These are phyloP conservation scores for Vireo altiloquus DNA, from an alignment of 2,113 vertebrate species.

Conservation along the genomic window DNA sequence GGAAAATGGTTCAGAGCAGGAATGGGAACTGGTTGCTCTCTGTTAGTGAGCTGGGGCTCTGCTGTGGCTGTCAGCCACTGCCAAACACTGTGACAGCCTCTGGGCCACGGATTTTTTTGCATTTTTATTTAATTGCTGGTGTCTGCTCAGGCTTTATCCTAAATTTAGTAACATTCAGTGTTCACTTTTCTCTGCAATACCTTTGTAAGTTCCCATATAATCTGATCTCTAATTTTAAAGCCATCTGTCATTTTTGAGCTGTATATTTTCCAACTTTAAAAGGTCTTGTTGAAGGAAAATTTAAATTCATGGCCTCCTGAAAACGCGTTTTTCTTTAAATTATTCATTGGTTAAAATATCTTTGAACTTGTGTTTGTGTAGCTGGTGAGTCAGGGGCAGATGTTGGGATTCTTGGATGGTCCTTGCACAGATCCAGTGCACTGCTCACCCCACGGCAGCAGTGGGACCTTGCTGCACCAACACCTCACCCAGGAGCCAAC, in stretches of 20 bases:
- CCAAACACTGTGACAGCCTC: neutral
- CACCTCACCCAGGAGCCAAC: neutral
- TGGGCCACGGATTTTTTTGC: neutral
- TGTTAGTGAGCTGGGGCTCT: neutral
- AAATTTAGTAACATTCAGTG: conserved; percentile 33
- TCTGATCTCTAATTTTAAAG: conserved; percentile 49
- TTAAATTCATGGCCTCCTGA: conserved; percentile 36
- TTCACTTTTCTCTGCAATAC: conserved; percentile 37
- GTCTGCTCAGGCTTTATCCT: conserved; percentile 29
- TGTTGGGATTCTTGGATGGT: neutral
- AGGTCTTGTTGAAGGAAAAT: conserved; percentile 29
- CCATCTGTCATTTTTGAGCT: conserved; percentile 38
- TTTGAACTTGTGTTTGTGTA: conserved; percentile 46
- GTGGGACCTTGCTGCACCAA: neutral
- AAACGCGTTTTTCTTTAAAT: conserved; percentile 55
- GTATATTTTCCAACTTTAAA: conserved; percentile 33
- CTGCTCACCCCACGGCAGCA: neutral
- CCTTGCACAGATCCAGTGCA: neutral
- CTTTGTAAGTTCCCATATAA: conserved; percentile 45
- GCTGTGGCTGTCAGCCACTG: neutral
- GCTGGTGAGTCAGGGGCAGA: neutral
- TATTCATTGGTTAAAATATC: conserved; percentile 38
- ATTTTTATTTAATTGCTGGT: conserved; percentile 43
- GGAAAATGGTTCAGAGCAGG: neutral
- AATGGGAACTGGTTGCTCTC: neutral